Evolutionary conservation across 1,140 invertebrate genomes (phyloP), one percentile per base, ranked within the genome.

Genomic region (Temnothorax longispinosus): DNA sequence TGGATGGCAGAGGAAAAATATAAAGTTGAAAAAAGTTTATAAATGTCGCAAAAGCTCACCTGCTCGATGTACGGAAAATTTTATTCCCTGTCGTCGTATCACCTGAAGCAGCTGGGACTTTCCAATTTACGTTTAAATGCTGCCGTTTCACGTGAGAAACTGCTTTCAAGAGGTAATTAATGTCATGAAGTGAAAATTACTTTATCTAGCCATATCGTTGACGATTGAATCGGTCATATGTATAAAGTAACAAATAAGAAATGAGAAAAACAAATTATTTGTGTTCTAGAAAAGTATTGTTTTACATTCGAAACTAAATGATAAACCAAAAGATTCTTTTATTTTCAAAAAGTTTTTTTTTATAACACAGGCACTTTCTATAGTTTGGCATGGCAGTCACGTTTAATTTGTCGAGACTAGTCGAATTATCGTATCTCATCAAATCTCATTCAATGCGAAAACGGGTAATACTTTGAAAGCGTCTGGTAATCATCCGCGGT

Each of bases 21-120:
- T 84, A 74, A 60, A 75, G 80, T 84, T 74, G 56, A 84, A 84
- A 82, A 74, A 84, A 84, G 80, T 84, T 84, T 84, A 82, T 71
- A 69, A 69, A 84, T 60, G 69, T 67, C 54, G 67, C 47, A 75
- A 50, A 78, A 47, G 56, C 80, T 84, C 69, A 84, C 54, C 69
- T 84, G 69, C 41, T 75, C 69, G 69, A 75, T 56, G 67, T 47
- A 38, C 27, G 44, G 69, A 60, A 74, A 84, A 84, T 84, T 84
- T 84, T 74, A 84, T 84, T 84, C 38, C 27, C 54, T 32, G 41
- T 41, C 69, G 80, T 74, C 27, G 69, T 75, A 75, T 60, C 41
- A 62, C 27, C 41, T 60, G 69, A 75, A 50, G 54, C 80, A 84
- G 54, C 69, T 75, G 80, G 54, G 69, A 21, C 69, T 84, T 74